These are phyloP conservation scores for Oncorhynchus mykiss DNA, from an alignment of 2,113 vertebrate species.

Conservation along the genomic window DNA sequence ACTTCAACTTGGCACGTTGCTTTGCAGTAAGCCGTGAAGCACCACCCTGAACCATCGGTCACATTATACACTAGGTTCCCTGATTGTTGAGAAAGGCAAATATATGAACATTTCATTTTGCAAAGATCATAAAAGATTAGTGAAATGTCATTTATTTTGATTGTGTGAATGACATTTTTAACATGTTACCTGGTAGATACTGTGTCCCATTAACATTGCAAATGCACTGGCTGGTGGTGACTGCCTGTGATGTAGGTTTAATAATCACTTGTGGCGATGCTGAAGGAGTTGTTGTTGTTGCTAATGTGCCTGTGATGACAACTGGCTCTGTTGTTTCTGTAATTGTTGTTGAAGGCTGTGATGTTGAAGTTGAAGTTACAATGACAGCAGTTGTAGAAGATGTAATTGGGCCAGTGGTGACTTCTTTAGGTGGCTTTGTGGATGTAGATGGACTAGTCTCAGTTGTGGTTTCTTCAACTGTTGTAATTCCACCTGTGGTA, in stretches of 20 bases:
- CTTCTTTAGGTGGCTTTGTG: no score
- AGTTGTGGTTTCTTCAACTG: no score
- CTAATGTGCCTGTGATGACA: neutral
- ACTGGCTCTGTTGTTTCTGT: conserved; percentile 7
- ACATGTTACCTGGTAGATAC: neutral
- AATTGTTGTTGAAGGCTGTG: neutral
- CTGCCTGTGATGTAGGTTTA: neutral
- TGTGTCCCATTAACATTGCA: neutral
- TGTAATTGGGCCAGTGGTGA: conserved; percentile 3
- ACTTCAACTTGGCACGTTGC: conserved; percentile 59
- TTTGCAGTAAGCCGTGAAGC: conserved; percentile 68
- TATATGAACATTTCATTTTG: neutral
- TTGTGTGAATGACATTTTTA: neutral
- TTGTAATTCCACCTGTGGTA: no score
- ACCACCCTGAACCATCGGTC: conserved; percentile 68
- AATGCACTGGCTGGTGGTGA: neutral
- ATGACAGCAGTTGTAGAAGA: neutral
- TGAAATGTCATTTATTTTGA: neutral
- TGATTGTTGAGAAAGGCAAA: conserved; percentile 33
- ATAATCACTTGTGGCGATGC: neutral
- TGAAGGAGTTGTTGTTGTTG: neutral
- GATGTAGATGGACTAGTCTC: no score
- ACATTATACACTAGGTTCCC: conserved; percentile 72
- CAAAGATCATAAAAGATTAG: neutral
- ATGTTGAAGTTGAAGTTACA: rapidly evolving